Conservation (phyloP, 2,797 vertebrate species). For the Microctenopoma lineatum region DNA sequence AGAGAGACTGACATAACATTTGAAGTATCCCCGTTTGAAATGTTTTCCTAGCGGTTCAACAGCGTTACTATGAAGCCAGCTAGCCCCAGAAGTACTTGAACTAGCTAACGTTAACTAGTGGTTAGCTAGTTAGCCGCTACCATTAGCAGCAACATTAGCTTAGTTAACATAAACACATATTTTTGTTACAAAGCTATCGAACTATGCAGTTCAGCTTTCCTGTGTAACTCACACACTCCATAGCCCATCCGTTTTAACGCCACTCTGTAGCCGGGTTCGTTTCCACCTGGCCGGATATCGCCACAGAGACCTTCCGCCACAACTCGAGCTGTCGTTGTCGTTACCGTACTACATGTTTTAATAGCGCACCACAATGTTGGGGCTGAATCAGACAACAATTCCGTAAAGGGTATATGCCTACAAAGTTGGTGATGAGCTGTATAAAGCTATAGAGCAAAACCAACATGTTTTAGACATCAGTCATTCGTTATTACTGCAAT, state of each 20-base stretch:
- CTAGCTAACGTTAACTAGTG: not conserved
- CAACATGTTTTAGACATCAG: too few species aligned
- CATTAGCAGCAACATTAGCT: not conserved
- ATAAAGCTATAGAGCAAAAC: too few species aligned
- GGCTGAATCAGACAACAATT: too few species aligned
- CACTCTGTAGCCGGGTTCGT: constrained; percentile 12
- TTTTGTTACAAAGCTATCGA: not conserved
- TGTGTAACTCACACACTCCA: constrained; percentile 77
- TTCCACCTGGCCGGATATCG: not conserved
- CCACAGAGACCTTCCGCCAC: constrained; percentile 35
- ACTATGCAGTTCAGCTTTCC: accelerated
- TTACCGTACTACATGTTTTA: constrained; percentile 49
- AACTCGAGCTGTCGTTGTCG: not conserved
- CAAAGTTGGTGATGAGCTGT: too few species aligned
- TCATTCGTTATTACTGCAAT: not conserved
- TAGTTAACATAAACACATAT: not conserved
- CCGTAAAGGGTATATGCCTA: too few species aligned
- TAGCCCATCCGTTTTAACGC: constrained; percentile 45
- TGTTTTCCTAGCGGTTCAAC: not conserved
- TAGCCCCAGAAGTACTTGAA: constrained; percentile 3
- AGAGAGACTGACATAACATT: not conserved
- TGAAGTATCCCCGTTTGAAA: not conserved
- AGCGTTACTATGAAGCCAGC: not conserved
- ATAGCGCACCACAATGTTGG: constrained; percentile 11
- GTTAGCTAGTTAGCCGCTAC: constrained; percentile 37